Evolutionary conservation across 1,140 invertebrate genomes (phyloP).

Genomic region (Proales similis): DNA sequence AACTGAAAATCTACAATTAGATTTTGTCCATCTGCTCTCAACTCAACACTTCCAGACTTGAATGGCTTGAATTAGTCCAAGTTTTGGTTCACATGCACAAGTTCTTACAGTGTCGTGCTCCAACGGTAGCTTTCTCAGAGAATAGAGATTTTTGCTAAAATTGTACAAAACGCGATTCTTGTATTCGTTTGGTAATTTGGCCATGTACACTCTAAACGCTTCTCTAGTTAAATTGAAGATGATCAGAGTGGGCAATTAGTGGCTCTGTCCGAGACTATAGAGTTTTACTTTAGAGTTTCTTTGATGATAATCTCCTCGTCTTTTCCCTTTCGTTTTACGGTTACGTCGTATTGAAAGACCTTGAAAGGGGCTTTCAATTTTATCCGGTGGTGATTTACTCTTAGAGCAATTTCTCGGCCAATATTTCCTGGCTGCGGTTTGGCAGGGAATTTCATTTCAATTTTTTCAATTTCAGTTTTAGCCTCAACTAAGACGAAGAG

Average conservation of each 20-base stretch:
- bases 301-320: conserved; percentile 8
- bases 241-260: too few relatives aligned
- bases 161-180: conserved; percentile 28
- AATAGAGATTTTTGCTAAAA: conserved; percentile 36
- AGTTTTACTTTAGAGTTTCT: too few relatives aligned
- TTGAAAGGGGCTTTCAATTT: not conserved
- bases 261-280: too few relatives aligned
- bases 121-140: conserved; percentile 11
- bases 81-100: too few relatives aligned
- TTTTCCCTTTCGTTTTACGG: conserved; percentile 6
- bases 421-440: not conserved
- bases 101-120: too few relatives aligned
- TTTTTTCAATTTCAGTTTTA: too few relatives aligned
- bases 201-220: not conserved
- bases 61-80: too few relatives aligned
- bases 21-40: not conserved
- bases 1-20: not conserved
- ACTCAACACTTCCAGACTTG: conserved; percentile 1
- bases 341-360: conserved; percentile 30
- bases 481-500: too few relatives aligned
- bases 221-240: conserved; percentile 9
- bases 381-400: conserved; percentile 18
- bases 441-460: not conserved
- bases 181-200: not conserved
- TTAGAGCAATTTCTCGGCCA: conserved; percentile 6